Evolutionary conservation across 2,797 vertebrate genomes (phyloP).

Genomic region (Phoebastria nigripes): DNA sequence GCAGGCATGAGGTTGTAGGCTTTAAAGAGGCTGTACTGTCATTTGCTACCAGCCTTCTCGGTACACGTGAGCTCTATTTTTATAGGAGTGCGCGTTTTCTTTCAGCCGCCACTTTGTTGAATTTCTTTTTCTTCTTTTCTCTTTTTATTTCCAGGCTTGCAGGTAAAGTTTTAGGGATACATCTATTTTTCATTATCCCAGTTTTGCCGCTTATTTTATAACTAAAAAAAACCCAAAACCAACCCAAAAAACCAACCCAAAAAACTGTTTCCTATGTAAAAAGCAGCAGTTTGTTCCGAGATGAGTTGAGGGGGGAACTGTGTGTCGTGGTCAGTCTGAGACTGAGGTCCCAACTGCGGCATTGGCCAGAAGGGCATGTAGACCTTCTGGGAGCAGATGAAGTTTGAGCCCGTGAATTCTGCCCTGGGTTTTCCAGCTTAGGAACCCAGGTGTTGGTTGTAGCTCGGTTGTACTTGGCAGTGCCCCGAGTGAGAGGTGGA

Average conservation of each 20-base stretch:
- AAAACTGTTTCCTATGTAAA: not conserved
- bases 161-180: conserved; percentile 15
- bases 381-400: not conserved
- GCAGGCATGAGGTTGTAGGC: conserved; percentile 45
- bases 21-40: conserved; percentile 40
- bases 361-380: rapidly evolving
- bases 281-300: not conserved
- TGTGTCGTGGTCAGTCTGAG: not conserved
- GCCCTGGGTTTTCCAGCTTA: not conserved
- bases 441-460: not conserved
- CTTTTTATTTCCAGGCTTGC: conserved; percentile 9
- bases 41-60: conserved; percentile 24
- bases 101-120: conserved; percentile 45
- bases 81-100: not conserved
- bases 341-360: not conserved
- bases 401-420: not conserved
- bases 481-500: not conserved
- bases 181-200: conserved; percentile 40
- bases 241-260: not conserved
- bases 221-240: not conserved
- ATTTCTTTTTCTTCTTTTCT: not conserved
- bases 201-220: not conserved
- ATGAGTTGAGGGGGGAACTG: too few species aligned
- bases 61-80: conserved; percentile 65
- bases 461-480: not conserved